phyloP scores from a whole-genome alignment of 2,797 vertebrate genomes.

The Lepilemur ruficaudatus region DNA sequence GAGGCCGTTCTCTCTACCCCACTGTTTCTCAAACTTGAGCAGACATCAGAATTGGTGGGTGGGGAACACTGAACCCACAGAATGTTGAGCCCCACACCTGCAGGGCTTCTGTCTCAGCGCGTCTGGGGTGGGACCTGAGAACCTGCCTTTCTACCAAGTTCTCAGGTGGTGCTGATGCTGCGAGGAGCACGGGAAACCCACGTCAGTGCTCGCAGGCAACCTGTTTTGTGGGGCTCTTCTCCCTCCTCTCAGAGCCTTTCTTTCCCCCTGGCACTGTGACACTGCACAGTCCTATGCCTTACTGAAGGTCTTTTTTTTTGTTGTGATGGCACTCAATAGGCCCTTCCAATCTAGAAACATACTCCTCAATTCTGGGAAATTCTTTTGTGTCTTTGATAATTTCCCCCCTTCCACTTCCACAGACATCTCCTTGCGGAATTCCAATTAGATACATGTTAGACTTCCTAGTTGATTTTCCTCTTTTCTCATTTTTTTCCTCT shows the following conservation, averaged over 20 bases:
- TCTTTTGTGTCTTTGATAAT: background rate
- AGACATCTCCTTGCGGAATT: background rate
- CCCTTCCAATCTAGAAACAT: background rate
- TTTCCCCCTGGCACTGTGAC: background rate
- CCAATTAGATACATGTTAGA: background rate
- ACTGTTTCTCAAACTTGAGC: background rate
- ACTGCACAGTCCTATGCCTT: background rate
- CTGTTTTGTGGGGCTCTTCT: background rate
- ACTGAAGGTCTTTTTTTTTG: background rate
- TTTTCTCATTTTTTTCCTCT: background rate
- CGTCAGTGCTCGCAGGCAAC: background rate
- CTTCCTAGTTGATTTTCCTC: background rate
- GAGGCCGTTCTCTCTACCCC: accelerated
- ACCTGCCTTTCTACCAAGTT: background rate
- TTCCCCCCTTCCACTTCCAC: background rate
- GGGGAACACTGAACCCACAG: background rate
- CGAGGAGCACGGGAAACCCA: background rate
- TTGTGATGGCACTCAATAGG: background rate
- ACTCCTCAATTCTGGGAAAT: background rate
- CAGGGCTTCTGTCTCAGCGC: background rate
- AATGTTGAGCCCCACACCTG: too few species aligned
- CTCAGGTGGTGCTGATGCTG: background rate
- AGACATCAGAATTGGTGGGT: background rate
- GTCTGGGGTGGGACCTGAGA: background rate
- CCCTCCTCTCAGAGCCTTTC: background rate